Evolutionary conservation across 2,797 vertebrate genomes (phyloP), one percentile per base, ranked within the genome.

Genomic region (Psittacula derbiana): DNA sequence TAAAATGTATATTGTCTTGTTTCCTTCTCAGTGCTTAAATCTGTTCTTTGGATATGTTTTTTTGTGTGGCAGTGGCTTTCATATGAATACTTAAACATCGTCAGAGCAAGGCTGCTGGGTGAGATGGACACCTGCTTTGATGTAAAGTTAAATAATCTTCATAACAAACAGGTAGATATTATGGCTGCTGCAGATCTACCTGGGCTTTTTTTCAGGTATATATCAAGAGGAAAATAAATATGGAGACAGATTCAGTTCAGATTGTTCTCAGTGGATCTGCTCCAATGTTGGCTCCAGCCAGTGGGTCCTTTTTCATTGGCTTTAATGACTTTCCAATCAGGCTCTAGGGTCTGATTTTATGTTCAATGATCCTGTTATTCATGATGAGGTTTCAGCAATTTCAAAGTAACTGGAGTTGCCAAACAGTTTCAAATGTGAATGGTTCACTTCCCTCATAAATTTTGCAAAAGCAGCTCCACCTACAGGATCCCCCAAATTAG

Each of bases 171-270:
- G 20, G 21, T 50, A 66, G 40, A 24, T 74, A 57, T 23, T 65
- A 65, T 25, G 23, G 14, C 20, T 9, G 2, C 36, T 69, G n/a
- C 9, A 88, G 69, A 87, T 52, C 57, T 88, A 43, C 46, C 15
- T 67, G 13, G 30, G 8, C 12, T 79, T 65, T n/a, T 80, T 80
- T 91, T 79, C 36, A 69, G 66, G 6, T 47, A 73, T 86, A 75
- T 84, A 79, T 94, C 76, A 92, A 84, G 76, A 94, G 53, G 85
- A 92, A 96, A 91, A 92, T 70, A 95, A 95, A 96, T 66, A 84
- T 36, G 76, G 58, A 91, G 89, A 73, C 55, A 90, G 50, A 55
- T 84, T 93, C 11, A 12, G 50, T 73, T 93, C 88, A 57, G 55
- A 86, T 91, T 88, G 75, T 78, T 72, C 85, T 57, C 82, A 0